Percentiles rank a stretch among this genome's conserved stretches.
phyloP scores from a whole-genome alignment of 2,113 vertebrate species.

The Bubo bubo region DNA sequence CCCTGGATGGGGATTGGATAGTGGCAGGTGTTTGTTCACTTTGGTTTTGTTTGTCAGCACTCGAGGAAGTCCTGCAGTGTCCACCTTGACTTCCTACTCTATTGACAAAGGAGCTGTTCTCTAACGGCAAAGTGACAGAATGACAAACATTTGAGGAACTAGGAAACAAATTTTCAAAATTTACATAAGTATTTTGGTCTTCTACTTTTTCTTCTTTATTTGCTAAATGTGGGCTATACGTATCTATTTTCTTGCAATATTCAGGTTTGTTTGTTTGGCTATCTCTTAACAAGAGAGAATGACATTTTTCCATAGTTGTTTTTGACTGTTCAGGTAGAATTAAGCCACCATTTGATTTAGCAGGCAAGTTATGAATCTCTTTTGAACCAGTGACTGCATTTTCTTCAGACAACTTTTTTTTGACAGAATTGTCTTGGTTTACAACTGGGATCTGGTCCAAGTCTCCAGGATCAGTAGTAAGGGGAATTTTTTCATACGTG shows the following conservation, averaged over 20 bases:
- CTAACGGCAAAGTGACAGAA: neutral
- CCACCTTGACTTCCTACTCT: neutral
- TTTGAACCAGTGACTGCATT: neutral
- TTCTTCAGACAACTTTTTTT: neutral
- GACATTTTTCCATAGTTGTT: neutral
- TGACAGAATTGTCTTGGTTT: constrained; percentile 21
- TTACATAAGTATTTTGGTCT: neutral
- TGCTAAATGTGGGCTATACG: neutral
- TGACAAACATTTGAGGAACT: neutral
- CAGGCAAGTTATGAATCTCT: neutral
- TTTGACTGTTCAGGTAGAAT: neutral
- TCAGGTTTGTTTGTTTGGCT: neutral
- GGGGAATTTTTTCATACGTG: constrained; percentile 76
- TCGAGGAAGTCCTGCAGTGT: neutral
- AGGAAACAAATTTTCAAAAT: neutral
- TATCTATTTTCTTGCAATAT: neutral
- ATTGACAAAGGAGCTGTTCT: neutral
- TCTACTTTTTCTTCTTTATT: neutral
- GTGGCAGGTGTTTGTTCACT: neutral
- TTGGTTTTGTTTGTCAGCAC: neutral
- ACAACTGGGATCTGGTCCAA: constrained; percentile 37
- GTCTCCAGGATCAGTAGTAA: constrained; percentile 60
- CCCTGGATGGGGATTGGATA: neutral
- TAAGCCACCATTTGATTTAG: neutral
- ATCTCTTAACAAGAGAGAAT: neutral